Conservation (phyloP, 2,113 vertebrate genomes). For the Alces alces region DNA sequence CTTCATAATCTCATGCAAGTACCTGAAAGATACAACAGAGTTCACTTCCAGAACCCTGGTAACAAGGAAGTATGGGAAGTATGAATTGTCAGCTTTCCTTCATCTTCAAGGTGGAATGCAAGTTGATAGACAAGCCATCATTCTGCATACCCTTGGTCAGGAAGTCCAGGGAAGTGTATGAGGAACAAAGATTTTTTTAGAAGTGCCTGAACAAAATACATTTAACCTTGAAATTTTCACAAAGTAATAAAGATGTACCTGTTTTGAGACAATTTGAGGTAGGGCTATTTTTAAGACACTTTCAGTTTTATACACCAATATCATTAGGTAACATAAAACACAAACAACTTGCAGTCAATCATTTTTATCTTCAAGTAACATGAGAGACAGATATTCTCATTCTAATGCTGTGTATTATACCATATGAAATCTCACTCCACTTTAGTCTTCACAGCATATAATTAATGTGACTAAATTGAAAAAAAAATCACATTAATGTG, state of each 20-base stretch:
- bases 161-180: not conserved
- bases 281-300: not conserved
- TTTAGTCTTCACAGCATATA: not conserved
- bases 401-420: not conserved
- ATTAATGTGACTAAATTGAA: not conserved
- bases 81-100: not conserved
- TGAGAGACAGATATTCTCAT: not conserved
- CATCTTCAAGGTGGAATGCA: not conserved
- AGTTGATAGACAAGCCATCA: accelerated
- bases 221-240: not conserved
- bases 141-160: too few relatives aligned
- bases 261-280: not conserved
- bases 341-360: not conserved
- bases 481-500: not conserved
- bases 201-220: not conserved
- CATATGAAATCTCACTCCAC: not conserved
- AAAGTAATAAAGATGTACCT: not conserved
- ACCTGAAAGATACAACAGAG: not conserved
- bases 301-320: not conserved
- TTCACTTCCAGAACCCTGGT: not conserved
- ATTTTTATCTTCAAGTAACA: not conserved
- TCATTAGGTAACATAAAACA: not conserved
- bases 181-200: not conserved
- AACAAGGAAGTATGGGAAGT: not conserved
- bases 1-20: not conserved